Evolutionary conservation across 1,140 invertebrate genomes (phyloP).

Genomic region (Zaprionus lachaisei): DNA sequence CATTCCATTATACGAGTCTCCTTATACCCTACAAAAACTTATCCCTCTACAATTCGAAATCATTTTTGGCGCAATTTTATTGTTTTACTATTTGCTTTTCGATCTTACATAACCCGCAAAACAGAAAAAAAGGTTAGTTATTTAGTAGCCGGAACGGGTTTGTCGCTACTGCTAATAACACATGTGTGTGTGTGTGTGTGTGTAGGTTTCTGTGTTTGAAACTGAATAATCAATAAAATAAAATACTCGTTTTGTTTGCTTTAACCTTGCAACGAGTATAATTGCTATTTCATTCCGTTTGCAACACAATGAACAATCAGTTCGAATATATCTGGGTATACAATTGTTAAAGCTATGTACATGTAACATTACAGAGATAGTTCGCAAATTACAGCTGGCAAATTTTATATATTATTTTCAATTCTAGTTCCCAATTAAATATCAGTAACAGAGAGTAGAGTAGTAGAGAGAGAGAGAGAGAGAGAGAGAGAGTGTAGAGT

Average conservation of each 20-base stretch:
- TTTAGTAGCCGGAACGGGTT: constrained; percentile 48
- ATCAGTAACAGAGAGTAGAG: too few species aligned
- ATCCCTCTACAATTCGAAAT: neutral
- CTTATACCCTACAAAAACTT: neutral
- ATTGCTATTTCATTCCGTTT: constrained; percentile 30
- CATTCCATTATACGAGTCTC: neutral
- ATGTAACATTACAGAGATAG: neutral
- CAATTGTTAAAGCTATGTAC: neutral
- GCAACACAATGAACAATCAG: constrained; percentile 7
- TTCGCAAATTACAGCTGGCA: neutral
- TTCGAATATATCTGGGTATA: constrained; percentile 3
- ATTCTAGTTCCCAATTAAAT: neutral
- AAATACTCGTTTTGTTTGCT: constrained; percentile 38
- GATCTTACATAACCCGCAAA: constrained; percentile 36
- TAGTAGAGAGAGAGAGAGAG: neutral
- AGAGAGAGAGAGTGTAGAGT: constrained; percentile 8
- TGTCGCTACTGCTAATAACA: constrained; percentile 38
- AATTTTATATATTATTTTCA: neutral
- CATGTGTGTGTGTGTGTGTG: neutral
- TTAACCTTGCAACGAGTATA: constrained; percentile 43
- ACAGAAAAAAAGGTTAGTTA: neutral
- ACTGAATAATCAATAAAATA: constrained; percentile 34
- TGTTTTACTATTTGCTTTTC: too few species aligned
- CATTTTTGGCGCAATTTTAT: constrained; percentile 18
- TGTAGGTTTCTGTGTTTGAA: neutral